Evolutionary conservation across 2,797 vertebrate species (phyloP).

Genomic region (Urocyon cinereoargenteus): DNA sequence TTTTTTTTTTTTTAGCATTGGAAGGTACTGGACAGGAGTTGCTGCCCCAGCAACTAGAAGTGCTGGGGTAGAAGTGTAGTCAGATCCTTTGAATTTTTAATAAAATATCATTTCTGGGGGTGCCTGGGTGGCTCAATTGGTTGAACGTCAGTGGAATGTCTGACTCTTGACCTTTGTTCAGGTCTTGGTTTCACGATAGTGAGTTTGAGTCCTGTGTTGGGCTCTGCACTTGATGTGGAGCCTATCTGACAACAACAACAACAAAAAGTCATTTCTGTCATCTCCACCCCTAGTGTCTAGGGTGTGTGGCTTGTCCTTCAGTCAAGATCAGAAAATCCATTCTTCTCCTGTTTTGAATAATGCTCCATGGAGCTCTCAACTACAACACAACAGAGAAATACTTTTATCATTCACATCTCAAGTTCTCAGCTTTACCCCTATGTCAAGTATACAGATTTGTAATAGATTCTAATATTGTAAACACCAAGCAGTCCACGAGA

Average conservation of each 20-base stretch:
- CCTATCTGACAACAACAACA: background rate
- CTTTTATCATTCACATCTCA: background rate
- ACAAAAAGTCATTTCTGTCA: background rate
- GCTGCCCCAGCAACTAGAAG: no score
- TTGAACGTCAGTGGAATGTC: background rate
- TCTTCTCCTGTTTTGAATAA: background rate
- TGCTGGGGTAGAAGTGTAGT: background rate
- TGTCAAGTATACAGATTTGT: background rate
- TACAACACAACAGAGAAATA: constrained; percentile 33
- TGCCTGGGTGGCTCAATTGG: background rate
- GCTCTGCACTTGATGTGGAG: background rate
- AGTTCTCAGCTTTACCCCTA: background rate
- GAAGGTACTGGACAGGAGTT: background rate
- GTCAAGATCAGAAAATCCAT: background rate
- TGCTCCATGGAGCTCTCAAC: background rate
- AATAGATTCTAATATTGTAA: background rate
- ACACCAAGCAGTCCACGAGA: background rate
- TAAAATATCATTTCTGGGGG: background rate
- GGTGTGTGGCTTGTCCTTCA: constrained; percentile 19
- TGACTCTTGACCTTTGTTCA: background rate
- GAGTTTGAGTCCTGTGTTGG: background rate
- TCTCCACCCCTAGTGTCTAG: background rate
- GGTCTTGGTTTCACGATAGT: background rate
- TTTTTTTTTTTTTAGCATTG: background rate
- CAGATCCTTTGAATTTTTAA: background rate